These are phyloP conservation scores for Siniperca undulata DNA, from an alignment of 2,797 vertebrate species.

Conservation along the genomic window DNA sequence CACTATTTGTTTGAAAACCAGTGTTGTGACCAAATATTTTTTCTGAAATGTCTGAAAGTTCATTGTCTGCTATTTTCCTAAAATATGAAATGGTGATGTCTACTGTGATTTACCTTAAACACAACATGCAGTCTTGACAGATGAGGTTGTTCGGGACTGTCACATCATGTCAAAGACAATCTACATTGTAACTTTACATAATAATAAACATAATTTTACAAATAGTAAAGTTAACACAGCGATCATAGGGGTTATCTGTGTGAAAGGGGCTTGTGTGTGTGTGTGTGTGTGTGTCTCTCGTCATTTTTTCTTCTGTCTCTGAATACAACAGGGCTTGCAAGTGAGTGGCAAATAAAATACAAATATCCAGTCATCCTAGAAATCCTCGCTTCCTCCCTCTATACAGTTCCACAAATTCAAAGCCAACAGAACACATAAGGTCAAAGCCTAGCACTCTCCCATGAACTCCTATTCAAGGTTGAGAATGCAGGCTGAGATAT, in stretches of 20 bases:
- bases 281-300: not conserved
- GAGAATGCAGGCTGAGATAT: not conserved
- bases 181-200: not conserved
- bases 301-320: not conserved
- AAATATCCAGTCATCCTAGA: not conserved
- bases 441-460: not conserved
- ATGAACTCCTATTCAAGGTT: not conserved
- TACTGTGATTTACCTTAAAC: not conserved
- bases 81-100: not conserved
- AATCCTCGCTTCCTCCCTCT: not conserved
- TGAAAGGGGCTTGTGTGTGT: not conserved
- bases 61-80: not conserved
- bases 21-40: too few species aligned
- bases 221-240: not conserved
- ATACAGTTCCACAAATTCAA: not conserved
- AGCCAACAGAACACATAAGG: not conserved
- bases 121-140: not conserved
- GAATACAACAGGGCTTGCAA: not conserved
- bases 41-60: not conserved
- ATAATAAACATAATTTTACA: too few species aligned
- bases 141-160: not conserved
- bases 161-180: not conserved
- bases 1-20: not conserved
- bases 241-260: not conserved
- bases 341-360: not conserved